Percentiles rank a stretch among this genome's conserved stretches.
Evolutionary conservation across 2,888 invertebrate genomes (phyloP).

Genomic region (Ypsolopha scabrella): DNA sequence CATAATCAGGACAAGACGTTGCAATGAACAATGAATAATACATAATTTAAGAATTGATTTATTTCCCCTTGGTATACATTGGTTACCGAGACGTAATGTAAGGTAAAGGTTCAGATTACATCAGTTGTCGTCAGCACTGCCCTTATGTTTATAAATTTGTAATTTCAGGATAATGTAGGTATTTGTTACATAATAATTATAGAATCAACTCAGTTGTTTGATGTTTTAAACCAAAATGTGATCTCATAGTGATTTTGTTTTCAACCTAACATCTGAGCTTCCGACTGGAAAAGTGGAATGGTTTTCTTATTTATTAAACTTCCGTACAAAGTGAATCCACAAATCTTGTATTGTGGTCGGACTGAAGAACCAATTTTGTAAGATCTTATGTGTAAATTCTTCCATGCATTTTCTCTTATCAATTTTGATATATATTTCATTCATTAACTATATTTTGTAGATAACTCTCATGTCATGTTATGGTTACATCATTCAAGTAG

Average conservation of each 20-base stretch:
- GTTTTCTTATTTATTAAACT: background rate
- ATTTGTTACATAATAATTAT: background rate
- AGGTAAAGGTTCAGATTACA: too few relatives aligned
- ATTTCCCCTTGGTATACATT: background rate
- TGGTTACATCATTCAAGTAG: too few relatives aligned
- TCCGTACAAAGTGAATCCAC: background rate
- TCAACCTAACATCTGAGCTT: background rate
- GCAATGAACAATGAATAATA: constrained; percentile 19
- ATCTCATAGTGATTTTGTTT: background rate
- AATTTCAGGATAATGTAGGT: background rate
- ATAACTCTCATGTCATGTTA: too few relatives aligned
- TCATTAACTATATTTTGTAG: too few relatives aligned
- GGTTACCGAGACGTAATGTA: too few relatives aligned
- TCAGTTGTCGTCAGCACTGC: background rate
- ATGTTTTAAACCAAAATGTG: background rate
- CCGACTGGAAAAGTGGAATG: background rate
- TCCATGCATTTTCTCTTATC: too few relatives aligned
- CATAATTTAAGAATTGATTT: constrained; percentile 5
- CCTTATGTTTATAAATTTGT: background rate
- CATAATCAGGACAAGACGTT: constrained; percentile 1
- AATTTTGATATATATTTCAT: too few relatives aligned
- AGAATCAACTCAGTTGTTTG: background rate
- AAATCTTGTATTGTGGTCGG: too few relatives aligned
- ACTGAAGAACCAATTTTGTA: too few relatives aligned
- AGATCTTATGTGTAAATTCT: too few relatives aligned